Evolutionary conservation across 2,797 vertebrate species (phyloP), one percentile per base, ranked within the genome.

Genomic region (Liasis olivaceus): DNA sequence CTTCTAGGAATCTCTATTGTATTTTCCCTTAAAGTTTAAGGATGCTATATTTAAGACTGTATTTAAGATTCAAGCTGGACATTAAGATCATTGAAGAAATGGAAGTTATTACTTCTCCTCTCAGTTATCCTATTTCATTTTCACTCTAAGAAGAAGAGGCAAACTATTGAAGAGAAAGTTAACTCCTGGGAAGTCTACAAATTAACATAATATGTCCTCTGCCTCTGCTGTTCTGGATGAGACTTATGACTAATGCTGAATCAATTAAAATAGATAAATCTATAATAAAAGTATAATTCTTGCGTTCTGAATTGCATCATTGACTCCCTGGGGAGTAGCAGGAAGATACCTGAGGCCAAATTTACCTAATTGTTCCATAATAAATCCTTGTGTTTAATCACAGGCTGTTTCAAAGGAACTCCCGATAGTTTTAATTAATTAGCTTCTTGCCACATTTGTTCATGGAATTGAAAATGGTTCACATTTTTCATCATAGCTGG

Each of bases 261-360:
- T 96, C 94, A 96, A 96, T 96, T 97, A 96, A 96, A 98, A 66
- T 69, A 95, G 93, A 95, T 92, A 96, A 94, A 96, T 95, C 93
- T 94, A 90, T 93, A 96, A 93, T 91, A 96, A 96, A 81, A 96
- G 87, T 93, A 90, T 63, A 0, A 0, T 42, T 93, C 63, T 36
- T 36, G 36, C 36, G 2, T 2, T 36, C 93, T 95, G 89, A 96
- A 94, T 94, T 95, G 95, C 92, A 96, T 95, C 92, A 87, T 51
- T 88, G 0, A 26, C 62, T 93, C 92, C 26, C 85, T 60, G 14
- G 90, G 66, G 87, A 93, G 90, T 93, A 31, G 6, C 2, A 2
- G 56, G 90, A 69, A 95, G 90, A 94, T 85, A 96, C 87, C 95
- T 66, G 60, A 96, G 96, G 95, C 94, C 93, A 97, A 96, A 97